phyloP scores from a whole-genome alignment of 2,113 vertebrate species.

The Capreolus pygargus region DNA sequence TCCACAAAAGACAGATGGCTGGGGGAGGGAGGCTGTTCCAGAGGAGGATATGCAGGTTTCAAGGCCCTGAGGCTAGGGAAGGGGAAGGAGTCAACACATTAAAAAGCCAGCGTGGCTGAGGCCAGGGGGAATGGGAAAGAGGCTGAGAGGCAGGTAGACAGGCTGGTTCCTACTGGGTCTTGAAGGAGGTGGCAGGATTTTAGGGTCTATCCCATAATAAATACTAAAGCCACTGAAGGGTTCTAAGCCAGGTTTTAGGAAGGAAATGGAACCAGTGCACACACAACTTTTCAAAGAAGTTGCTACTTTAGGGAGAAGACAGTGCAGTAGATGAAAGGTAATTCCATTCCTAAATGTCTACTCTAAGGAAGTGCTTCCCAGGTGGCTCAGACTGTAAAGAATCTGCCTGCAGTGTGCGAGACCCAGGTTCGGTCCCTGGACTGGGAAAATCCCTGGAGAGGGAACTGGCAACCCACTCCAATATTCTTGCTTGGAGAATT shows the following conservation, averaged over 20 bases:
- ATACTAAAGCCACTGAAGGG: background rate
- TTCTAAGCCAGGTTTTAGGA: background rate
- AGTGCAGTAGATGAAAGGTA: background rate
- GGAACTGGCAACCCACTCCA: too few species aligned
- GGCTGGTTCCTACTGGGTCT: background rate
- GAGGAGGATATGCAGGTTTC: background rate
- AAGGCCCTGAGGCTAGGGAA: background rate
- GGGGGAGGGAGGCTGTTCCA: background rate
- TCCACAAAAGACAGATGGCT: background rate
- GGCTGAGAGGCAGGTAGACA: background rate
- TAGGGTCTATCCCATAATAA: background rate
- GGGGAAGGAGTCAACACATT: background rate
- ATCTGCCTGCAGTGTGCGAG: too few species aligned
- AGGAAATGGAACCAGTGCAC: background rate
- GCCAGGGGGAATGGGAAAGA: background rate
- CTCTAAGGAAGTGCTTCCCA: background rate
- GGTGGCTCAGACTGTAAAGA: too few species aligned
- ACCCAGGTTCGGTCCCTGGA: too few species aligned
- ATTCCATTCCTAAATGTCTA: background rate
- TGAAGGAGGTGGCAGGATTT: background rate
- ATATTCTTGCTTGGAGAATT: background rate
- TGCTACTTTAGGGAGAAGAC: background rate
- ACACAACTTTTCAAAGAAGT: background rate
- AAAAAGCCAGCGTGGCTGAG: background rate
- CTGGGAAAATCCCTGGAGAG: too few species aligned